Percentiles rank a stretch among this genome's conserved stretches.
Evolutionary conservation across 2,797 vertebrate genomes (phyloP).

Genomic region (Lutjanus argentimaculatus): DNA sequence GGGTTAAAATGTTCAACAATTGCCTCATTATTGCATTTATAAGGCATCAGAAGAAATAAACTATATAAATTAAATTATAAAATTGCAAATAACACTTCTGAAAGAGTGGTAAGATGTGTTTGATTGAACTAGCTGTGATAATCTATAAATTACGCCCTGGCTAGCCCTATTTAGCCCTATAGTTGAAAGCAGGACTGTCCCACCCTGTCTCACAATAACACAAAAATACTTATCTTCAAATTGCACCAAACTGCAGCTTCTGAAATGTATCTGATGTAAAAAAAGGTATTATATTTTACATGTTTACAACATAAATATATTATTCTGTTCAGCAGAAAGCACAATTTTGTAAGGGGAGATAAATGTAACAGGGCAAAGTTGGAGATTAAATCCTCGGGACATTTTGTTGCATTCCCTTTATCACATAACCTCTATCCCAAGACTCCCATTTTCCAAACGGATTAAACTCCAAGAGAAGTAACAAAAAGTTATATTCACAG

Average conservation of each 20-base stretch:
- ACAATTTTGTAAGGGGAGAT: slow-evolving; percentile 28
- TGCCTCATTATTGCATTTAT: neutral
- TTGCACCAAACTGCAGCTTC: slow-evolving; percentile 53
- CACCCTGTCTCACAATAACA: slow-evolving; percentile 46
- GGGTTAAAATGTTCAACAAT: slow-evolving; percentile 1
- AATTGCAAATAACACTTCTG: neutral
- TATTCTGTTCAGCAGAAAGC: slow-evolving; percentile 45
- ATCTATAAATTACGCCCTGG: slow-evolving; percentile 8
- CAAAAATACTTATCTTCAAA: slow-evolving; percentile 54
- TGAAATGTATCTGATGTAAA: slow-evolving; percentile 59
- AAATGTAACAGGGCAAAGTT: slow-evolving; percentile 25
- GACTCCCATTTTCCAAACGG: slow-evolving; percentile 20
- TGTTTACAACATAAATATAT: slow-evolving; percentile 74
- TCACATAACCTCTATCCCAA: slow-evolving; percentile 28
- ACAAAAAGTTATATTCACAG: slow-evolving; percentile 44
- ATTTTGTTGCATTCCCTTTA: slow-evolving; percentile 24
- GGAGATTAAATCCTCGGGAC: slow-evolving; percentile 31
- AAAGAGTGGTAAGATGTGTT: neutral
- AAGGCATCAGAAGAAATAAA: slow-evolving; percentile 9
- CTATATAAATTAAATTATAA: neutral
- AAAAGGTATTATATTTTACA: slow-evolving; percentile 63
- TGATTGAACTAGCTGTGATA: neutral
- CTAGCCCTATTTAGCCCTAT: neutral
- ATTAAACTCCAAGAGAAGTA: slow-evolving; percentile 41
- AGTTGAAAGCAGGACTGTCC: slow-evolving; percentile 57